These are phyloP conservation scores for Zygogramma bicolorata DNA, from an alignment of 2,888 invertebrate species.

Conservation along the genomic window DNA sequence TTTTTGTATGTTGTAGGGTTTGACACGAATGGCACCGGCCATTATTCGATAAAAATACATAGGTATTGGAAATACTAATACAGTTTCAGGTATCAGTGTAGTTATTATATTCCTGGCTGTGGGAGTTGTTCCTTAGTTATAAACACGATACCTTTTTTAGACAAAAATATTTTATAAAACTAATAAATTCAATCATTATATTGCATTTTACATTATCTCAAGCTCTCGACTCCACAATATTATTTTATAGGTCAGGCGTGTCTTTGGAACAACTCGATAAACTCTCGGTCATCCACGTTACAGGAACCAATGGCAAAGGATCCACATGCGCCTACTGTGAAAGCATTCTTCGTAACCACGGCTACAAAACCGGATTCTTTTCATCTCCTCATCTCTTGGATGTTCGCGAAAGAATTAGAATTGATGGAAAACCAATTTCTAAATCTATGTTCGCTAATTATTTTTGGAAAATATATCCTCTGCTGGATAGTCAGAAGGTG, in stretches of 20 bases:
- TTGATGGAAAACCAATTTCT: conserved; percentile 85
- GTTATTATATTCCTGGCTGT: too few species aligned
- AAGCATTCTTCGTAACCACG: conserved; percentile 85
- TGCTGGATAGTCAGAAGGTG: conserved; percentile 70
- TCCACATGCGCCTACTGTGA: conserved; percentile 96
- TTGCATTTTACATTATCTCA: too few species aligned
- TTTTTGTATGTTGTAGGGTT: too few species aligned
- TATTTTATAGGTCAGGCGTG: conserved; percentile 72
- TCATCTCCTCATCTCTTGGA: conserved; percentile 96
- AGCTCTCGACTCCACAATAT: not conserved
- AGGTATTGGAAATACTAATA: too few species aligned
- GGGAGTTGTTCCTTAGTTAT: too few species aligned
- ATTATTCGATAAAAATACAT: too few species aligned
- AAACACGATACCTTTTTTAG: too few species aligned
- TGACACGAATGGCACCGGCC: too few species aligned
- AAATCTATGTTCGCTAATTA: conserved; percentile 79
- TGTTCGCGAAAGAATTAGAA: conserved; percentile 90
- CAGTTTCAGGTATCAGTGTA: too few species aligned
- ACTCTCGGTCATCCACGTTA: conserved; percentile 91
- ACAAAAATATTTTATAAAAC: too few species aligned
- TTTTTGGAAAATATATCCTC: conserved; percentile 86
- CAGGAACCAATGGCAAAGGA: conserved; percentile 98
- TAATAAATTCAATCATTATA: too few species aligned
- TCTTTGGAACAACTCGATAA: conserved; percentile 75
- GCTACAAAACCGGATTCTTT: conserved; percentile 92